Percentiles rank a stretch among this genome's conserved stretches.
Evolutionary conservation across 2,888 invertebrate genomes (phyloP).

Genomic region (Dynastes tityus): DNA sequence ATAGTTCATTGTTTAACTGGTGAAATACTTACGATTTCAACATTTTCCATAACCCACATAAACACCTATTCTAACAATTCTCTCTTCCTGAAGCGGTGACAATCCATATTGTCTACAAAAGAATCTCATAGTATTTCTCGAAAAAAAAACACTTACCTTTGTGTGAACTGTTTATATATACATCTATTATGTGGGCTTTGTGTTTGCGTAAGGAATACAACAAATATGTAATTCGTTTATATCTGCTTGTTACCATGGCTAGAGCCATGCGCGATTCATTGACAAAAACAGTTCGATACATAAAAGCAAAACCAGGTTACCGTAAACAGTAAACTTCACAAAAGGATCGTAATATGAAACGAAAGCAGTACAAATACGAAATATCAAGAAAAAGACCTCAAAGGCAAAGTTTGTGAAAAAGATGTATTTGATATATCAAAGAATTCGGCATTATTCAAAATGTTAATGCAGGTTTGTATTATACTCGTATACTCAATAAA

Average conservation of each 20-base stretch:
- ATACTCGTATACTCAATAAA: too few species aligned
- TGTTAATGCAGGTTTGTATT: too few species aligned
- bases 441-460: too few species aligned
- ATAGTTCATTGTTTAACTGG: too few species aligned
- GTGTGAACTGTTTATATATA: not conserved
- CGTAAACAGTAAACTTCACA: not conserved
- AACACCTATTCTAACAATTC: too few species aligned
- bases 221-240: not conserved
- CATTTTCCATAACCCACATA: too few species aligned
- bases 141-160: too few species aligned
- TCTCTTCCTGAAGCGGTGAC: too few species aligned
- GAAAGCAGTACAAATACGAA: not conserved
- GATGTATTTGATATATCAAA: too few species aligned
- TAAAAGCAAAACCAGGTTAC: not conserved
- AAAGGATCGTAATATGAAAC: conserved; percentile 5
- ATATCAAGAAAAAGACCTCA: not conserved
- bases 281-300: conserved; percentile 11
- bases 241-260: not conserved
- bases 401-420: not conserved
- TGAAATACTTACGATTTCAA: too few species aligned
- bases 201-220: not conserved
- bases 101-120: too few species aligned
- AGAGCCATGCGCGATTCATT: not conserved
- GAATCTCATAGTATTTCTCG: too few species aligned
- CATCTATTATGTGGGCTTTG: not conserved